Evolutionary conservation across 64 coral and sea anemone species (phyloP), one percentile per base, ranked within the genome.

Genomic region (Stichodactyla helianthus): DNA sequence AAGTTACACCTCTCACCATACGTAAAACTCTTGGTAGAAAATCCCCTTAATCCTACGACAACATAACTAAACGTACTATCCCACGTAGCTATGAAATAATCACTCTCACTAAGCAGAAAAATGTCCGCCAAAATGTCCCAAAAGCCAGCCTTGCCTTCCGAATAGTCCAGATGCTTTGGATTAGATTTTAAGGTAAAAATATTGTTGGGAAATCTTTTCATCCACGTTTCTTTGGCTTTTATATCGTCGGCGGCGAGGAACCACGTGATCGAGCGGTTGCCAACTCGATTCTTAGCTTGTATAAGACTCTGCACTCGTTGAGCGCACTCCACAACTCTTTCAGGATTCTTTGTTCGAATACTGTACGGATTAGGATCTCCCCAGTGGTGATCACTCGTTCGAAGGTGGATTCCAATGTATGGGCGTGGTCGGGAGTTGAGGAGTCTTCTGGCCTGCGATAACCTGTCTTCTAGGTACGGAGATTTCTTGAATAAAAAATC

Each of bases 341-440:
- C 53, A 26, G 77, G 15, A 26, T 88, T 62, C 19, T 65, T 52
- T 50, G 87, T 79, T 58, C 87, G 53, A 16, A 79, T 19, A 35
- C 23, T 59, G 64, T 19, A 28, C 13, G 15, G 9, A 63, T 88
- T 79, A 14, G 55, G 20, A 19, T 53, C 53, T 25, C 87, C 87
- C 54, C 53, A 88, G 44, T 88, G 87, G 25, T 88, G 76, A 16
- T 88, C 87, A 61, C 77, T 88, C 20, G 87, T 89, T 89, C 87
- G 77, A 7, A 89, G 51, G 55, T 89, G 87, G 35, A 89, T 89
- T 12, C 87, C 87, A 50, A 89, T 65, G 55, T 81, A 27, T 5
- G 78, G 77, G 18, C 65, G 86, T 64, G 53, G 54, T 64, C 77
- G 54, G 27, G 11, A 4, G 6, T n/a, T 51, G 15, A 53, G 79